Evolutionary conservation across 2,888 invertebrate species (phyloP).

Genomic region (Pycnomerus fuliginosus): DNA sequence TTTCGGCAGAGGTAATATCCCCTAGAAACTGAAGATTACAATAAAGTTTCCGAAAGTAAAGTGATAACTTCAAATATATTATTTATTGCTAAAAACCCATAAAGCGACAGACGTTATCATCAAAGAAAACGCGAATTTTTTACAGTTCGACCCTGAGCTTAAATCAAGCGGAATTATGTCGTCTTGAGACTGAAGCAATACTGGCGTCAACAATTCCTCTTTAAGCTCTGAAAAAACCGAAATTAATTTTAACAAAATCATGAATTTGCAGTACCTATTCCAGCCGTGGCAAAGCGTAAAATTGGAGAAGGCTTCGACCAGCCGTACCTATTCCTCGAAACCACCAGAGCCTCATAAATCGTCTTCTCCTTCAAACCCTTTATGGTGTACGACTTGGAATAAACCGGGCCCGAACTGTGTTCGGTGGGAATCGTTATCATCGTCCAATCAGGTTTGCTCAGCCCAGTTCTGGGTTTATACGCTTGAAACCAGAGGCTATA

Average conservation of each 20-base stretch:
- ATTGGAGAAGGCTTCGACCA: constrained; percentile 78
- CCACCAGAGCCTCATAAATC: constrained; percentile 74
- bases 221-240: constrained; percentile 35
- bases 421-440: constrained; percentile 71
- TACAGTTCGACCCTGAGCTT: too few species aligned
- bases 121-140: too few species aligned
- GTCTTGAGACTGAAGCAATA: constrained; percentile 42
- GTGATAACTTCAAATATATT: too few species aligned
- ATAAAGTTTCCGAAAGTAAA: too few species aligned
- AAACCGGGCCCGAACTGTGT: constrained; percentile 67
- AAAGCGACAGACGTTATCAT: too few species aligned
- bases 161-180: constrained; percentile 37
- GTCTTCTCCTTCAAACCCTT: constrained; percentile 71
- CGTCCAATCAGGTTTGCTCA: constrained; percentile 62
- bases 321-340: constrained; percentile 82
- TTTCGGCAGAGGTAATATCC: too few species aligned
- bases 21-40: too few species aligned
- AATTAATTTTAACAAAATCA: constrained; percentile 2
- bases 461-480: constrained; percentile 53
- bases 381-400: constrained; percentile 73
- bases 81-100: too few species aligned
- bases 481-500: constrained; percentile 63
- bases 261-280: constrained; percentile 60
- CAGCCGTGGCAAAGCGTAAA: constrained; percentile 74
- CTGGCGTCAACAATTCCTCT: constrained; percentile 46